These are phyloP conservation scores for Ceuthmochares aereus DNA, from an alignment of 2,113 vertebrate genomes.

Conservation along the genomic window DNA sequence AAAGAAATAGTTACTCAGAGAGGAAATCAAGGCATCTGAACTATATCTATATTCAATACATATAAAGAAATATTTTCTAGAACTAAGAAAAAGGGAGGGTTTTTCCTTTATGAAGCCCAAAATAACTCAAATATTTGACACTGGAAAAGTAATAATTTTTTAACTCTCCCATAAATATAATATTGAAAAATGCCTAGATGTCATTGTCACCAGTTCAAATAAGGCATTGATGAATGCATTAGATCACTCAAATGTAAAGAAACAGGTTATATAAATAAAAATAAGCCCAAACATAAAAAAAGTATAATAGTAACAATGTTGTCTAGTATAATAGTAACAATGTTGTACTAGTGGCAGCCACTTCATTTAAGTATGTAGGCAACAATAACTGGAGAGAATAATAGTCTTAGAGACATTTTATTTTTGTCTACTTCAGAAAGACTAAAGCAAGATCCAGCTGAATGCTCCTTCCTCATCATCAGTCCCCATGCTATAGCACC, in stretches of 20 bases:
- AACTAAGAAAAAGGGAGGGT: not conserved
- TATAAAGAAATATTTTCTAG: no score
- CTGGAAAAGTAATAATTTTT: not conserved
- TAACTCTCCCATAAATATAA: not conserved
- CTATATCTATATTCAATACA: not conserved
- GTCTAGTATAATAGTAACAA: not conserved
- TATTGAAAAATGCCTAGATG: not conserved
- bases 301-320: no score
- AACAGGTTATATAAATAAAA: not conserved
- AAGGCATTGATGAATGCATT: not conserved
- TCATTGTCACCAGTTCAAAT: not conserved
- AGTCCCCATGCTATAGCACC: not conserved
- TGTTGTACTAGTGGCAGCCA: not conserved
- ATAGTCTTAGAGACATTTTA: not conserved
- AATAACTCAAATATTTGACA: not conserved
- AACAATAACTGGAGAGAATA: not conserved
- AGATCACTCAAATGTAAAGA: not conserved
- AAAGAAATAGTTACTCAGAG: not conserved
- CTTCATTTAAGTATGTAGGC: not conserved
- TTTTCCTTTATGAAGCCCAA: not conserved
- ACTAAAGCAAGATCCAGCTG: not conserved
- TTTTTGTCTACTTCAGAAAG: not conserved
- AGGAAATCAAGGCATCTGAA: not conserved
- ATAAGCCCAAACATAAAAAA: not conserved
- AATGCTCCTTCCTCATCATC: not conserved